These are phyloP conservation scores for Mechanitis mazaeus DNA, from an alignment of 2,888 invertebrate species.

Conservation along the genomic window DNA sequence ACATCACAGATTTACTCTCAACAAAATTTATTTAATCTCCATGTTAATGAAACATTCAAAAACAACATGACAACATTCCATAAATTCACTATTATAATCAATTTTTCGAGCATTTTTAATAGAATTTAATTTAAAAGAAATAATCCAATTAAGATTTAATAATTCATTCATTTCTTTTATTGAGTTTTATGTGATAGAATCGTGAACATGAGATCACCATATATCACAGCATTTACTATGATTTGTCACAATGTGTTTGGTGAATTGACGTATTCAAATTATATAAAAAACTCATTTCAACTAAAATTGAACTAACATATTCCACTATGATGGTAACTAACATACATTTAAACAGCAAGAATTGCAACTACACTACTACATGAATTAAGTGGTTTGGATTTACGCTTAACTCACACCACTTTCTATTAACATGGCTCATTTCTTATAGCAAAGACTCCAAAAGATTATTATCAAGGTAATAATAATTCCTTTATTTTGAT, in stretches of 20 bases:
- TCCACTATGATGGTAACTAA: conserved; percentile 5
- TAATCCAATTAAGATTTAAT: no score
- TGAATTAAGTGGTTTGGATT: not conserved
- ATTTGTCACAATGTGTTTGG: conserved; percentile 16
- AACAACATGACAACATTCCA: conserved; percentile 11
- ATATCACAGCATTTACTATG: conserved; percentile 35
- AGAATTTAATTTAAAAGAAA: no score
- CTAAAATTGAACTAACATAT: not conserved
- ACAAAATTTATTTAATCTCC: conserved; percentile 41
- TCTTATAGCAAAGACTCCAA: no score
- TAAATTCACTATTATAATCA: not conserved
- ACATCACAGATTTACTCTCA: conserved; percentile 70
- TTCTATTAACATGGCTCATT: not conserved
- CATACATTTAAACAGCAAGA: not conserved
- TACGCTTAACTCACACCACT: not conserved
- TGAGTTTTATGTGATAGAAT: conserved; percentile 23
- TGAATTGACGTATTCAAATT: not conserved
- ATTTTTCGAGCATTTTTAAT: not conserved
- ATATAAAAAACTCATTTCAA: not conserved
- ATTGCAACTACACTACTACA: not conserved
- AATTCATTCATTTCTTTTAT: no score
- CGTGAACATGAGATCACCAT: conserved; percentile 39
- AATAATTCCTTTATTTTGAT: not conserved
- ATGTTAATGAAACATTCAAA: conserved; percentile 10
- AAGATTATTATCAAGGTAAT: not conserved